Percentiles rank a stretch among this genome's conserved stretches.
These are phyloP conservation scores for Eupithecia inturbata DNA, from an alignment of 2,888 invertebrate species.

Conservation along the genomic window DNA sequence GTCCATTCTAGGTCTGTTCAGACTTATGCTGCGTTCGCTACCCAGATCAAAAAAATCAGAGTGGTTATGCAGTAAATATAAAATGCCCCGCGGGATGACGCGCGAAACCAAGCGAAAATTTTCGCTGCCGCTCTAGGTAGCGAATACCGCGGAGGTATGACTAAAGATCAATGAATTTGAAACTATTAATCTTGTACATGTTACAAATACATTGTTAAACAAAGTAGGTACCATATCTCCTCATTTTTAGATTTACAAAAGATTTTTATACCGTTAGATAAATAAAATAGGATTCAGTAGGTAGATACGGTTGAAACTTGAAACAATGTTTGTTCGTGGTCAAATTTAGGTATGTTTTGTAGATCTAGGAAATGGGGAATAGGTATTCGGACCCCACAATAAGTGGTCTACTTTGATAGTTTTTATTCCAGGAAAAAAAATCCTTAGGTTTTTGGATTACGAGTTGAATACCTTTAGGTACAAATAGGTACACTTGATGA, in stretches of 20 bases:
- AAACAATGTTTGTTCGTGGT: background rate
- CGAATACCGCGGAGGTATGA: no score
- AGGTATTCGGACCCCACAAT: background rate
- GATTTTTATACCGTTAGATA: background rate
- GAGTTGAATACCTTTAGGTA: background rate
- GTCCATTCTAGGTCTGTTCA: background rate
- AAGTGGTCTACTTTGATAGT: background rate
- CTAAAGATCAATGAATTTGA: no score
- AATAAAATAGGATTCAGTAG: background rate
- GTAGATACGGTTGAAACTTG: background rate
- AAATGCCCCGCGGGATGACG: background rate
- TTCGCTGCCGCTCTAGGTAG: no score
- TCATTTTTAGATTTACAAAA: slow-evolving; percentile 14
- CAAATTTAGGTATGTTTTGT: background rate
- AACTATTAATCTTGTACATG: no score
- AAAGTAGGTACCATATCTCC: background rate
- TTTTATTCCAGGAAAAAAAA: background rate
- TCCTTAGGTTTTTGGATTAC: background rate
- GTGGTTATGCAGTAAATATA: no score
- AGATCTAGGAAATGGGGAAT: slow-evolving; percentile 12
- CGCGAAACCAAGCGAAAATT: no score
- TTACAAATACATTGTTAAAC: background rate
- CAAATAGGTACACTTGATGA: background rate
- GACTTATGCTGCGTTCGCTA: background rate
- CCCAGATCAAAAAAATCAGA: background rate